Percentiles rank a stretch among this genome's conserved stretches.
Evolutionary conservation across 2,113 vertebrate genomes (phyloP).

Genomic region (Pseudopipra pipra): DNA sequence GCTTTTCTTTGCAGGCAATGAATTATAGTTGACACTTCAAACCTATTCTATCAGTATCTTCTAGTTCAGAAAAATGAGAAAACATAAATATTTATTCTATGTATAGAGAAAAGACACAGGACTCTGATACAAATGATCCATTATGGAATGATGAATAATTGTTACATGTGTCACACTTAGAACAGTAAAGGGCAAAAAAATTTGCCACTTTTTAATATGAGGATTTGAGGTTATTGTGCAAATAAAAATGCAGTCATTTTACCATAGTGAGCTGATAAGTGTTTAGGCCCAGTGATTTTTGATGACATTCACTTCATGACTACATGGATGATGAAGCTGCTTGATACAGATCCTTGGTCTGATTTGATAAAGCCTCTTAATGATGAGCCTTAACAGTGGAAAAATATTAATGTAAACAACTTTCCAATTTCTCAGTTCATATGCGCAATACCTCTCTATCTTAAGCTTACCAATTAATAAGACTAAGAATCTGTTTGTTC

Average conservation of each 20-base stretch:
- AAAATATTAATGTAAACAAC: conserved; percentile 8
- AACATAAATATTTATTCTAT: conserved; percentile 81
- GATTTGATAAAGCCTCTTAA: conserved; percentile 9
- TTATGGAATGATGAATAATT: conserved; percentile 67
- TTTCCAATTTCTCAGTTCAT: not conserved
- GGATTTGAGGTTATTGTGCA: conserved; percentile 54
- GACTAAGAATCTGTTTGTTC: not conserved
- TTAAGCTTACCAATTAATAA: not conserved
- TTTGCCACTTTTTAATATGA: conserved; percentile 53
- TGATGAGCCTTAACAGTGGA: not conserved
- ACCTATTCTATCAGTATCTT: conserved; percentile 74
- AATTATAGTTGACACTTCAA: conserved; percentile 78
- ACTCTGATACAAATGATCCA: conserved; percentile 76
- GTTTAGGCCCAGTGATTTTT: conserved; percentile 23
- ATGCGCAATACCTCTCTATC: not conserved
- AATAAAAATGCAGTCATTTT: conserved; percentile 42
- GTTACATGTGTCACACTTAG: conserved; percentile 34
- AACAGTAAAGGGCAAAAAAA: conserved; percentile 69
- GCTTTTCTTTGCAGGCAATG: conserved; percentile 75
- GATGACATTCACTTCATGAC: conserved; percentile 41
- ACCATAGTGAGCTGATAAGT: not conserved
- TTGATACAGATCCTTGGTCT: not conserved
- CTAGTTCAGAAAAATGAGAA: conserved; percentile 75
- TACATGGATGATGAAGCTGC: not conserved
- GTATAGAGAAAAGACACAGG: conserved; percentile 63